These are phyloP conservation scores for Contarinia nasturtii DNA, from an alignment of 1,140 invertebrate genomes.

Conservation along the genomic window DNA sequence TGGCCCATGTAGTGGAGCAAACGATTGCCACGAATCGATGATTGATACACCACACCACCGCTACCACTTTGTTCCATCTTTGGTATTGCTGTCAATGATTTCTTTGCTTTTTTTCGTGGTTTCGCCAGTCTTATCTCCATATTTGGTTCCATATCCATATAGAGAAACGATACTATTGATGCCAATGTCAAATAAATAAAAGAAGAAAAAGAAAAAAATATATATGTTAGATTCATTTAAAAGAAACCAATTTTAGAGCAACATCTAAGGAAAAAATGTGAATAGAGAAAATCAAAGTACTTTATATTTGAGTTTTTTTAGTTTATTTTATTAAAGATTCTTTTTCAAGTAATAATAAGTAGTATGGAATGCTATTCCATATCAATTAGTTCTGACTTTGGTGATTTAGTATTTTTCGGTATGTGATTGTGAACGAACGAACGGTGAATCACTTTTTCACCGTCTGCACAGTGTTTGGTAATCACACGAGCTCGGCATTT, in stretches of 20 bases:
- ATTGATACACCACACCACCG: constrained; percentile 11
- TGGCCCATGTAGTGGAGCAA: constrained; percentile 15
- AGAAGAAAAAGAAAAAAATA: too few species aligned
- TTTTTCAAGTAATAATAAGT: too few species aligned
- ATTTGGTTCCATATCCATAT: too few species aligned
- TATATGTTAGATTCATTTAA: too few species aligned
- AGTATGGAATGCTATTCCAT: background rate
- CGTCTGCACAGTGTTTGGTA: constrained; percentile 18
- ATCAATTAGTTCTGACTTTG: background rate
- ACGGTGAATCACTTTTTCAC: constrained; percentile 17
- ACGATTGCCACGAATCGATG: constrained; percentile 15
- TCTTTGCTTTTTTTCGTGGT: background rate
- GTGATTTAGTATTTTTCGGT: background rate
- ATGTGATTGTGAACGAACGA: constrained; percentile 19
- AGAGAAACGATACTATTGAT: too few species aligned
- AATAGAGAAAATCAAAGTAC: too few species aligned
- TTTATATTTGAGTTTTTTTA: too few species aligned
- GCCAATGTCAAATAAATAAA: too few species aligned
- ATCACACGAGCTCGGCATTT: constrained; percentile 22
- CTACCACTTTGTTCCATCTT: constrained; percentile 4
- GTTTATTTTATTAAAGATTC: too few species aligned
- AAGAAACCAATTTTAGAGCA: too few species aligned
- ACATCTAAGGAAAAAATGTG: too few species aligned
- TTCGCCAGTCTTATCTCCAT: background rate
- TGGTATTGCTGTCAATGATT: background rate